These are phyloP conservation scores for Pan paniscus DNA, from an alignment of 2,113 vertebrate genomes.

Conservation along the genomic window DNA sequence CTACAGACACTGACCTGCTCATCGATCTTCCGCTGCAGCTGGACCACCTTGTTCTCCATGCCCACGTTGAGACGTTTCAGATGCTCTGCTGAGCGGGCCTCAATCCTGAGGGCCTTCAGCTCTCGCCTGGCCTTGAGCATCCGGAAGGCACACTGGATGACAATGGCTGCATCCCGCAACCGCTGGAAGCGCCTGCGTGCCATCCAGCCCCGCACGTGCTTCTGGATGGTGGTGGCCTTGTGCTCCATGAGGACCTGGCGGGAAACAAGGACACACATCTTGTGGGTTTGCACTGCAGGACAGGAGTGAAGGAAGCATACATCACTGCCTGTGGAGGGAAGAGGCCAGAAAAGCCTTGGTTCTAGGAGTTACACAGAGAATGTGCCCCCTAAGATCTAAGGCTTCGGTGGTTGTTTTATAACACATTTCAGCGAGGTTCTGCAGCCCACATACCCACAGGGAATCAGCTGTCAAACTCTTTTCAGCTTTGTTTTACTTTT, in stretches of 20 bases:
- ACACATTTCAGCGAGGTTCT: background rate
- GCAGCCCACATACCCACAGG: background rate
- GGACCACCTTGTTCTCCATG: slow-evolving; percentile 99
- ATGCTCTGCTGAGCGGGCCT: slow-evolving; percentile 91
- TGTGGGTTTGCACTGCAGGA: background rate
- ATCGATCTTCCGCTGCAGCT: slow-evolving; percentile 95
- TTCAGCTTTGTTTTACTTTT: background rate
- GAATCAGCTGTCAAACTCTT: background rate
- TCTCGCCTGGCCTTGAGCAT: slow-evolving; percentile 86
- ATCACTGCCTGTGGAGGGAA: background rate
- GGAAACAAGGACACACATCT: background rate
- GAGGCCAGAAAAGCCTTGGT: background rate
- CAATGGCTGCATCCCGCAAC: slow-evolving; percentile 84
- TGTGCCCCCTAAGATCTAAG: too few species aligned
- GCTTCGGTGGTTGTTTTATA: background rate
- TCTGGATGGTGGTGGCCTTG: slow-evolving; percentile 94
- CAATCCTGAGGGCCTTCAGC: slow-evolving; percentile 92
- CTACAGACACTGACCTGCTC: slow-evolving; percentile 87
- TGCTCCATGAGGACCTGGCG: slow-evolving; percentile 90
- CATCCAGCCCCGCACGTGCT: slow-evolving; percentile 87
- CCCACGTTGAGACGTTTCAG: slow-evolving; percentile 95
- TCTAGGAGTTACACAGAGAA: background rate
- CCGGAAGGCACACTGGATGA: slow-evolving; percentile 92
- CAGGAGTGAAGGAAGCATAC: rapidly evolving
- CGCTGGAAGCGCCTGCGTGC: slow-evolving; percentile 83